phyloP scores from a whole-genome alignment of 2,888 invertebrate genomes.

The Melikaiella ostensackeni region DNA sequence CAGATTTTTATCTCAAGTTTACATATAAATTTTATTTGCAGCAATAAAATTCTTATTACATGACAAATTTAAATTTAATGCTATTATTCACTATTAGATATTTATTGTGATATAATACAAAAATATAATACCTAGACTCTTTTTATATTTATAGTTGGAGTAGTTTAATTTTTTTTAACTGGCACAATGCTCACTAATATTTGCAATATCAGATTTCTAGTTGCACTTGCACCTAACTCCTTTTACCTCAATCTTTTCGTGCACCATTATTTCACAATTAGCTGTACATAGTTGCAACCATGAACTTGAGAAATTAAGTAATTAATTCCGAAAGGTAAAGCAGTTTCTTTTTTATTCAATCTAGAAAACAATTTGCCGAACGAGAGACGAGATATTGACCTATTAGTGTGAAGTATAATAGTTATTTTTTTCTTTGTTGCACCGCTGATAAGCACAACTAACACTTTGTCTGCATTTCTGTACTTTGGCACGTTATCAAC shows the following conservation, averaged over 20 bases:
- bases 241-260: neutral
- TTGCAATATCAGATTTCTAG: no score
- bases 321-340: neutral
- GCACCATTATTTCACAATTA: neutral
- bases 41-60: no score
- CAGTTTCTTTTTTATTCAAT: neutral
- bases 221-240: neutral
- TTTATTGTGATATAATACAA: no score
- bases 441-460: neutral
- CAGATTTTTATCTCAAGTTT: no score
- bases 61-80: no score
- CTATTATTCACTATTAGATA: no score
- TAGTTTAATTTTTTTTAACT: no score
- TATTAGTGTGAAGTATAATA: constrained; percentile 1
- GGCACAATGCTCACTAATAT: no score
- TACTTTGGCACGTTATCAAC: neutral
- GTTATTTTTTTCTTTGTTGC: neutral
- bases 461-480: constrained; percentile 1
- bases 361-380: neutral
- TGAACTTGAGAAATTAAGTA: neutral
- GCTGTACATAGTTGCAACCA: neutral
- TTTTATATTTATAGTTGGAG: no score
- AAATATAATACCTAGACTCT: no score
- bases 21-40: no score
- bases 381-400: neutral